Conservation (phyloP, 1,140 invertebrate species). For the Macrostomum lignano region DNA sequence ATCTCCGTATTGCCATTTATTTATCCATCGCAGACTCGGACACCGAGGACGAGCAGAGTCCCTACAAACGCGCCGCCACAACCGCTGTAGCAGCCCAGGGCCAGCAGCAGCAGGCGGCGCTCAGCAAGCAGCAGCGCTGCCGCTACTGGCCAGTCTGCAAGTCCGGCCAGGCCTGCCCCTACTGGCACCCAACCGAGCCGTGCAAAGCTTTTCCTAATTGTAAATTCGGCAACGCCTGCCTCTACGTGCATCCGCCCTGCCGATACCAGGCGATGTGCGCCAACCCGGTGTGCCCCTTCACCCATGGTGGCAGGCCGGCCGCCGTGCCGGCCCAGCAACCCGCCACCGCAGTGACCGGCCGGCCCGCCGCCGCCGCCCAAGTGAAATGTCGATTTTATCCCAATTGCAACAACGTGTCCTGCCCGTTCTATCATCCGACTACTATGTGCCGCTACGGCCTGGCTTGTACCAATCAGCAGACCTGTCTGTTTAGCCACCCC, state of each 20-base stretch:
- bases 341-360: no score
- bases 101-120: no score
- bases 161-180: constrained; percentile 36
- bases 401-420: constrained; percentile 26
- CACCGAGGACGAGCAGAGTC: no score
- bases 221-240: constrained; percentile 47
- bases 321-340: no score
- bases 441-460: constrained; percentile 22
- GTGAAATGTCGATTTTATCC: constrained; percentile 28
- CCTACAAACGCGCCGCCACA: no score
- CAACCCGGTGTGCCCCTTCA: constrained; percentile 49
- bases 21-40: no score
- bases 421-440: constrained; percentile 29
- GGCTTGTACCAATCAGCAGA: constrained; percentile 12
- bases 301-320: no score
- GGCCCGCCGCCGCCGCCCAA: neutral
- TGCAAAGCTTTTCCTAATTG: constrained; percentile 51
- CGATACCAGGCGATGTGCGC: constrained; percentile 57
- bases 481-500: constrained; percentile 11
- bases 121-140: constrained; percentile 30
- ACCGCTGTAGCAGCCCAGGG: no score
- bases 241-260: constrained; percentile 65
- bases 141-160: constrained; percentile 42
- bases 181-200: constrained; percentile 34
- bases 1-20: no score